A percentile compares a stretch with the other conserved stretches of the same genome.
Conservation (phyloP, 2,888 invertebrate species). For the Acrocera orbiculus region DNA sequence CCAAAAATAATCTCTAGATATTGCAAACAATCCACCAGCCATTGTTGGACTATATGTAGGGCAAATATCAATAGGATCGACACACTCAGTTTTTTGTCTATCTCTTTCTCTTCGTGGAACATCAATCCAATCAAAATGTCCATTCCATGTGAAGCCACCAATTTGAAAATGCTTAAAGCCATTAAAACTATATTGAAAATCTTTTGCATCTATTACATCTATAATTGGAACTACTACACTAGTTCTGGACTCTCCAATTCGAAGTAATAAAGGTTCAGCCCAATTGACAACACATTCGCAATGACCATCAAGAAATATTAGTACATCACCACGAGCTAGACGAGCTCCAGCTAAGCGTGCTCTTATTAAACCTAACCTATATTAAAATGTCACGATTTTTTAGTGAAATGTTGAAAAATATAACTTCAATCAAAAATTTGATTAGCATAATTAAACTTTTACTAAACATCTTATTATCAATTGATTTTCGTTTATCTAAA, state of each 20-base stretch:
- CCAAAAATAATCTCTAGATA: constrained; percentile 85
- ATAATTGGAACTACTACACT: constrained; percentile 87
- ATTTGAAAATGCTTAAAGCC: constrained; percentile 31
- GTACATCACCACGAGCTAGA: constrained; percentile 56
- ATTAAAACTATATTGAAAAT: constrained; percentile 31
- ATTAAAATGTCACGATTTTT: constrained; percentile 8
- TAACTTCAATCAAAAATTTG: too few relatives aligned
- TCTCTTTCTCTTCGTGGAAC: constrained; percentile 26
- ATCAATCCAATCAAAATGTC: constrained; percentile 83
- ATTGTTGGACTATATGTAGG: constrained; percentile 69
- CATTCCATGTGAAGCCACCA: constrained; percentile 51
- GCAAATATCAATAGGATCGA: constrained; percentile 22
- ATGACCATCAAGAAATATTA: constrained; percentile 82
- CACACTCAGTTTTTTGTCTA: constrained; percentile 24
- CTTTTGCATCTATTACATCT: constrained; percentile 65
- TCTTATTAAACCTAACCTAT: constrained; percentile 68
- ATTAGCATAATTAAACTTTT: too few relatives aligned
- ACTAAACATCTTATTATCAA: too few relatives aligned
- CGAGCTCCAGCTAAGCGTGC: constrained; percentile 80
- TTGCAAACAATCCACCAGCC: constrained; percentile 97
- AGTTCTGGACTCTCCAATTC: constrained; percentile 62
- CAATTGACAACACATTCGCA: constrained; percentile 69
- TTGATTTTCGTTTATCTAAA: too few relatives aligned
- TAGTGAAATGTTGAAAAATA: too few relatives aligned
- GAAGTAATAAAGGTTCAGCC: constrained; percentile 75